Evolutionary conservation across 2,888 invertebrate genomes (phyloP), one percentile per base, ranked within the genome.

Genomic region (Drosophila mimetica): DNA sequence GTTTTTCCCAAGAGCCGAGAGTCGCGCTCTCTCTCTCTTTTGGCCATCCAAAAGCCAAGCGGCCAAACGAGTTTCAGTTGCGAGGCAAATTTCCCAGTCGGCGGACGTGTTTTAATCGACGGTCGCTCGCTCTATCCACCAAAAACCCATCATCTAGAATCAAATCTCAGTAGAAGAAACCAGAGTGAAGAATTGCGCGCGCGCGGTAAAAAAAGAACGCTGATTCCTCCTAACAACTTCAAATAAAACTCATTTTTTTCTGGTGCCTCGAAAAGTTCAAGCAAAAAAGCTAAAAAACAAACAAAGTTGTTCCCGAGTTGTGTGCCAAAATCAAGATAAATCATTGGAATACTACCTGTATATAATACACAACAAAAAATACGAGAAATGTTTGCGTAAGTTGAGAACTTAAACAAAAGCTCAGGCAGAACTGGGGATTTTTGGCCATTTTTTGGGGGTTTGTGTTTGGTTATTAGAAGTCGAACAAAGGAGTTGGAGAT

Each of bases 11-110:
- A 25, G 13, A 44, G 34, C 50, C 44, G 9, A 9, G 28, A 28
- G 28, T 64, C 13, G 3, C 7, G 13, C 13, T 22, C 70, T 76
- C 46, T 41, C 20, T 51, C 46, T 42, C 51, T 58, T 50, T 61
- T 20, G 30, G 28, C 16, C 51, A 44, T 50, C 41, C 76, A 51
- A 65, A 72, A 71, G 59, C 71, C 39, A 18, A 30, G 48, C 32
- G 8, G 25, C 54, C 60, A 84, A 89, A 90, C 89, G 82, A 89
- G 90, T 89, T 89, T 90, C 77, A 90, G 89, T 90, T 89, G 80
- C 71, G 67, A 82, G 76, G 51, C 78, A 75, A 80, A 79, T 82
- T 86, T 77, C 51, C 73, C 78, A 60, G 79, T 76, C 88, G 81
- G 67, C 74, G 71, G 89, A 88, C 88, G 90, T 70, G 70, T 61